phyloP scores from a whole-genome alignment of 2,113 vertebrate genomes.

The Hyperoodon ampullatus region DNA sequence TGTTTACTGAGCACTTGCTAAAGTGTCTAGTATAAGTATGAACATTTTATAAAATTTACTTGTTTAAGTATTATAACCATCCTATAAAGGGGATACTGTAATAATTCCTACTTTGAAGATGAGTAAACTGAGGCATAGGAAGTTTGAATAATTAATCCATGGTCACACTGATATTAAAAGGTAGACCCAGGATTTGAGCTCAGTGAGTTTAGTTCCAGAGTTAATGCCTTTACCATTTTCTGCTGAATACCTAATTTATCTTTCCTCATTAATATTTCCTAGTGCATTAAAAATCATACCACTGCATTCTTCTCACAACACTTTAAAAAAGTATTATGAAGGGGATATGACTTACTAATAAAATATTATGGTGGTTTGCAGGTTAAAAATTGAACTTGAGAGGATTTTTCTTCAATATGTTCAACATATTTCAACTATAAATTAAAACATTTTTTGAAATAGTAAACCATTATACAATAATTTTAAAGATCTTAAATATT shows the following conservation, averaged over 20 bases:
- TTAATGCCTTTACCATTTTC: not conserved
- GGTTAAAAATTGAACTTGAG: conserved; percentile 17
- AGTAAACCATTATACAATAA: not conserved
- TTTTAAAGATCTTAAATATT: conserved; percentile 26
- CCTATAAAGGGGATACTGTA: not conserved
- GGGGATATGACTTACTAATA: not conserved
- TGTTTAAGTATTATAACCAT: not conserved
- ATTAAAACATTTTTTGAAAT: not conserved
- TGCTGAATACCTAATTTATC: not conserved
- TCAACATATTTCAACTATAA: not conserved
- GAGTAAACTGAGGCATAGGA: not conserved
- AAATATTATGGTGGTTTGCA: not conserved
- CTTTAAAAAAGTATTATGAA: not conserved
- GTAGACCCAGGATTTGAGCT: not conserved
- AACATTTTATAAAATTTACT: not conserved
- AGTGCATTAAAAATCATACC: not conserved
- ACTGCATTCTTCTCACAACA: not conserved
- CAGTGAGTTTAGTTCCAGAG: not conserved
- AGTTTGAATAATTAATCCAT: not conserved
- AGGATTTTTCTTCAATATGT: conserved; percentile 37
- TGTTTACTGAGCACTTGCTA: not conserved
- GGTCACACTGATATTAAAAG: not conserved
- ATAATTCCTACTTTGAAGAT: conserved; percentile 19
- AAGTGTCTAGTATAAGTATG: not conserved
- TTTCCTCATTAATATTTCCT: not conserved